Conservation (phyloP, 2,888 invertebrate genomes). For the Cecidostiba fungosa region DNA sequence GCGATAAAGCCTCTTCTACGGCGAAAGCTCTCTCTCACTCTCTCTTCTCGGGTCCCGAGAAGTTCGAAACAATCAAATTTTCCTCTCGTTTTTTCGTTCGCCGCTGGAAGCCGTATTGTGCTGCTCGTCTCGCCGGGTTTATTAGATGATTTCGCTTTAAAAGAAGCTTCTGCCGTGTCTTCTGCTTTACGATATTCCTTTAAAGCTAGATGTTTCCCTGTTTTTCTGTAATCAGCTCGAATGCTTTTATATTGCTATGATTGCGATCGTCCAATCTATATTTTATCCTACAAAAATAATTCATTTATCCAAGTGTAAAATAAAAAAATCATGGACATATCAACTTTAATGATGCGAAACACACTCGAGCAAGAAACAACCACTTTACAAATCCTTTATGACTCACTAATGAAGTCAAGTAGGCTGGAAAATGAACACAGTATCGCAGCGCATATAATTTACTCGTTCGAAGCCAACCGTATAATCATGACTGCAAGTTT, state of each 20-base stretch:
- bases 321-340: background rate
- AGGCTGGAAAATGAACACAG: background rate
- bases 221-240: background rate
- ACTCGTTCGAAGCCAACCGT: background rate
- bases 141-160: conserved; percentile 22
- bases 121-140: background rate
- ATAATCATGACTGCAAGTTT: conserved; percentile 3
- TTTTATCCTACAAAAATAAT: background rate
- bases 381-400: background rate
- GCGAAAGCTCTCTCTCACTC: background rate
- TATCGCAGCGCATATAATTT: conserved; percentile 4
- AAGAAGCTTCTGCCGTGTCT: background rate
- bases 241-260: background rate
- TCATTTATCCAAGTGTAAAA: background rate
- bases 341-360: background rate
- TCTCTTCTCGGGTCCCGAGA: background rate
- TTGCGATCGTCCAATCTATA: background rate
- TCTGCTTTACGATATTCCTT: conserved; percentile 1
- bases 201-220: background rate
- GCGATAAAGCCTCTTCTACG: conserved; percentile 37
- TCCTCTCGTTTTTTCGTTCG: conserved; percentile 7
- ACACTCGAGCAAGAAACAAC: background rate
- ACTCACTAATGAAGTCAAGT: conserved; percentile 3
- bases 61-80: conserved; percentile 53
- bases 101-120: conserved; percentile 9